These are phyloP conservation scores for Xestia c-nigrum DNA, from an alignment of 2,888 invertebrate genomes.

Conservation along the genomic window DNA sequence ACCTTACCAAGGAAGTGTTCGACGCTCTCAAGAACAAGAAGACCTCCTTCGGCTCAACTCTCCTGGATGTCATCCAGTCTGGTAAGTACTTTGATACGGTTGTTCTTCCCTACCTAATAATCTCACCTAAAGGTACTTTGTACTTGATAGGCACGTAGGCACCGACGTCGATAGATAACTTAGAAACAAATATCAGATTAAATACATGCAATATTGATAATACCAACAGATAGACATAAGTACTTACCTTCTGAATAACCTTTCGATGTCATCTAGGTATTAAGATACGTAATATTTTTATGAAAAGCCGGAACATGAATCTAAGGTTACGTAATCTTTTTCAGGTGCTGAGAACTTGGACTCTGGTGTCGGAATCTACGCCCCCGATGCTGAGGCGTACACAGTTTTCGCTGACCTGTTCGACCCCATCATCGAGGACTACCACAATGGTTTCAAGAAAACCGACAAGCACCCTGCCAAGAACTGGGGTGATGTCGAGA, in stretches of 20 bases:
- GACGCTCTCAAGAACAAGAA: slow-evolving; percentile 98
- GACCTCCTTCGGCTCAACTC: slow-evolving; percentile 97
- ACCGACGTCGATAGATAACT: slow-evolving; percentile 40
- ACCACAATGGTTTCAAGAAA: slow-evolving; percentile 98
- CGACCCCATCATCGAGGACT: slow-evolving; percentile 99
- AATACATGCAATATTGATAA: slow-evolving; percentile 40
- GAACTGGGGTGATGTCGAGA: slow-evolving; percentile 98
- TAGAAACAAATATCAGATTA: slow-evolving; percentile 52
- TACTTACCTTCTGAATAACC: slow-evolving; percentile 6
- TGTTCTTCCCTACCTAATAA: neutral
- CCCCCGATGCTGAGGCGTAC: slow-evolving; percentile 99
- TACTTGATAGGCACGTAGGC: slow-evolving; percentile 42
- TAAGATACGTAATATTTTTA: slow-evolving; percentile 7
- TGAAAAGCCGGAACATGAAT: neutral
- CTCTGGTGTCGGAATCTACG: slow-evolving; percentile 99
- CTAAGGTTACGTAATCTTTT: slow-evolving; percentile 69
- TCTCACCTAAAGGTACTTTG: neutral
- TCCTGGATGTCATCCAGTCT: slow-evolving; percentile 98
- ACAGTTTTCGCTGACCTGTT: slow-evolving; percentile 97
- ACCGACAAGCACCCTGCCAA: slow-evolving; percentile 98
- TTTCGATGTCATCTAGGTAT: neutral
- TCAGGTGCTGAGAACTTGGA: slow-evolving; percentile 98
- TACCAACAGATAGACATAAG: neutral
- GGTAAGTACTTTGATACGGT: slow-evolving; percentile 89
- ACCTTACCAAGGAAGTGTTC: slow-evolving; percentile 97